phyloP scores from a whole-genome alignment of 2,113 vertebrate genomes.

The Pipra filicauda region DNA sequence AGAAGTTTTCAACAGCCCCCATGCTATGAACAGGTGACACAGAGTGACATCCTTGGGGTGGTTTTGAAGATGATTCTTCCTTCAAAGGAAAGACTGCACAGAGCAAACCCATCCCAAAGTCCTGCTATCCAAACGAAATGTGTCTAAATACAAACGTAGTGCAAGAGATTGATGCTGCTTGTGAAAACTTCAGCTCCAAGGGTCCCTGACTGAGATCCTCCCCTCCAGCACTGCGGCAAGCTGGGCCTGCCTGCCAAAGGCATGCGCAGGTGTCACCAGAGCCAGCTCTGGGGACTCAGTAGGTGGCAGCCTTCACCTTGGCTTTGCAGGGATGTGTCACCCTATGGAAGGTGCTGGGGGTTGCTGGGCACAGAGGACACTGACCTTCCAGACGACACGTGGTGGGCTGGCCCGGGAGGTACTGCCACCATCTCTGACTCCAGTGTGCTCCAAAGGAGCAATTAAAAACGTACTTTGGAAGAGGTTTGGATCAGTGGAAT shows the following conservation, averaged over 20 bases:
- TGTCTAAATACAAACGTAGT: neutral
- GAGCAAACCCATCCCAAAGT: neutral
- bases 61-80: neutral
- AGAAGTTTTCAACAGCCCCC: neutral
- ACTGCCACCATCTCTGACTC: neutral
- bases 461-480: neutral
- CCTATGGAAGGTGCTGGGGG: neutral
- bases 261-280: neutral
- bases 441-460: neutral
- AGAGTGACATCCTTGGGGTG: neutral
- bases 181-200: neutral
- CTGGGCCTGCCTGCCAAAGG: neutral
- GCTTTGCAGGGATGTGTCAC: neutral
- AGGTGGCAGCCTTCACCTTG: conserved; percentile 56
- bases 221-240: neutral
- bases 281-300: neutral
- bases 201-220: neutral
- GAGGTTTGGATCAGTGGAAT: neutral
- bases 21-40: accelerated
- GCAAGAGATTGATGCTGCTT: neutral
- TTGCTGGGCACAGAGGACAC: neutral
- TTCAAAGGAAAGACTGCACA: neutral
- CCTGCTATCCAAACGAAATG: neutral
- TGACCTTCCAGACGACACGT: neutral
- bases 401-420: neutral